Percentiles rank a stretch among this genome's conserved stretches.
Evolutionary conservation across 2,888 invertebrate genomes (phyloP).

Genomic region (Xiphydria camelus): DNA sequence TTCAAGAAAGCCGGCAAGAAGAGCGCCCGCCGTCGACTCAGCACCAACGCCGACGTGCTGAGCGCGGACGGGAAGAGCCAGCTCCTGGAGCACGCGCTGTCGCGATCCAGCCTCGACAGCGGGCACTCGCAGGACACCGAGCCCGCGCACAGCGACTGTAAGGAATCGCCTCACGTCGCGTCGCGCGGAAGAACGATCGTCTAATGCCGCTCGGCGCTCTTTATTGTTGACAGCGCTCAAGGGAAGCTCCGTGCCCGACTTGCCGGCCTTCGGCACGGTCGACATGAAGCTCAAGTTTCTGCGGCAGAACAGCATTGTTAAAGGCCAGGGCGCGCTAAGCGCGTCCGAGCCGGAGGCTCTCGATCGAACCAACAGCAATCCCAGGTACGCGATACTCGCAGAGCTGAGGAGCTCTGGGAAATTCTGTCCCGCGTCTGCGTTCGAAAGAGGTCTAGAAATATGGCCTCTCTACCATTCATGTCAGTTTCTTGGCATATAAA

Average conservation of each 20-base stretch:
- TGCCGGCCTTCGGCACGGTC: conserved; percentile 48
- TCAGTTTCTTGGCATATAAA: too few relatives aligned
- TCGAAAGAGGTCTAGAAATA: too few relatives aligned
- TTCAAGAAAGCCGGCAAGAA: conserved; percentile 79
- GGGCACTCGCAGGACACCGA: conserved; percentile 54
- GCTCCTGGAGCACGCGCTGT: conserved; percentile 51
- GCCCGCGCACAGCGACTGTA: conserved; percentile 49
- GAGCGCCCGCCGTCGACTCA: conserved; percentile 61
- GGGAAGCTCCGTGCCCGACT: conserved; percentile 53
- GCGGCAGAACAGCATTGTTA: conserved; percentile 54
- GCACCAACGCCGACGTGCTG: conserved; percentile 59
- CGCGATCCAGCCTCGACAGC: conserved; percentile 55
- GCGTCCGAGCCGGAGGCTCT: conserved; percentile 44
- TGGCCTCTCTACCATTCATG: too few relatives aligned
- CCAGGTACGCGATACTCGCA: too few relatives aligned
- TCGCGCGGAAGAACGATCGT: neutral
- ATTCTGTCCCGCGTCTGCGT: too few relatives aligned
- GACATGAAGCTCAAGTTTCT: conserved; percentile 49
- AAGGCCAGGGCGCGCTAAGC: conserved; percentile 42
- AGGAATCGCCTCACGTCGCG: conserved; percentile 18
- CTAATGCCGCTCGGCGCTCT: too few relatives aligned
- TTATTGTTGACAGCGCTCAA: conserved; percentile 40
- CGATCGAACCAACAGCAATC: conserved; percentile 39
- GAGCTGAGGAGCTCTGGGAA: too few relatives aligned
- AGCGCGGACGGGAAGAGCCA: conserved; percentile 43